Conservation (phyloP, 2,113 vertebrate genomes). For the Puffinus mauretanicus region DNA sequence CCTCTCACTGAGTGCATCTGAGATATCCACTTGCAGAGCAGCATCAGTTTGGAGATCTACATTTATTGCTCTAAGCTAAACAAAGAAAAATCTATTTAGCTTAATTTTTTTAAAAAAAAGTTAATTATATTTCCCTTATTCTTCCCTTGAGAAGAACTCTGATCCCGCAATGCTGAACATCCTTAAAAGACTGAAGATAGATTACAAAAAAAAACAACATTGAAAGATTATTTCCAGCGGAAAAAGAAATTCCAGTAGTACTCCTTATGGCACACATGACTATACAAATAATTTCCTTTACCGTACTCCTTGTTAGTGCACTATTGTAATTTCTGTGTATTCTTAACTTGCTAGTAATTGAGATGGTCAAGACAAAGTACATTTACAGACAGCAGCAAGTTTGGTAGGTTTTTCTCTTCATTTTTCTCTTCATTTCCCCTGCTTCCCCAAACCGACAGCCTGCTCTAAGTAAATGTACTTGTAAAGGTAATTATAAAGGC, state of each 20-base stretch:
- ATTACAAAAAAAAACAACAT: not conserved
- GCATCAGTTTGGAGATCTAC: slow-evolving; percentile 97
- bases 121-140: not conserved
- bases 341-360: not conserved
- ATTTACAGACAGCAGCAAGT: not conserved
- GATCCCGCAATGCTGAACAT: not conserved
- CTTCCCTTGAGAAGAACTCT: not conserved
- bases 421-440: not conserved
- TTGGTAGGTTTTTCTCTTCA: not conserved
- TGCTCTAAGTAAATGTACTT: not conserved
- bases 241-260: not conserved
- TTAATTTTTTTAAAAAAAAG: not conserved
- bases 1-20: slow-evolving; percentile 95
- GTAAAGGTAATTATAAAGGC: not conserved
- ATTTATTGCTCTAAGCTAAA: slow-evolving; percentile 91
- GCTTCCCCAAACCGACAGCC: not conserved
- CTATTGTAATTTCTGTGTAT: not conserved
- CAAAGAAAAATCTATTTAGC: slow-evolving; percentile 45
- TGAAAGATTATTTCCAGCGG: not conserved
- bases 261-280: not conserved
- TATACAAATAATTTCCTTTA: not conserved
- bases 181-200: not conserved
- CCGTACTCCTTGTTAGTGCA: not conserved
- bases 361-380: not conserved
- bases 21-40: slow-evolving; percentile 97